These are phyloP conservation scores for Heliconius ismenius DNA, from an alignment of 2,888 invertebrate species.

Conservation along the genomic window DNA sequence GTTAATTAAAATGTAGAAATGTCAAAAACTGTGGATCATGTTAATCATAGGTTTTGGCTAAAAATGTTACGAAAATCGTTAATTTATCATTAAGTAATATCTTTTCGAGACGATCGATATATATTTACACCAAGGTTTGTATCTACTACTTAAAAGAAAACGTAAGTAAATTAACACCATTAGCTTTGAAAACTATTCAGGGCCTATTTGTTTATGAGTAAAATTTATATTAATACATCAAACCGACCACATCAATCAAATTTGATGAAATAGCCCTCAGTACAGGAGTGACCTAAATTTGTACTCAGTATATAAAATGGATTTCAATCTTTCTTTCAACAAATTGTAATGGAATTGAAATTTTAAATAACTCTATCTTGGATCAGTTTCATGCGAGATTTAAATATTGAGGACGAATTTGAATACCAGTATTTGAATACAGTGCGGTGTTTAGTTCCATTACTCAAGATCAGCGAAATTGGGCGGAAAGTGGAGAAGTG, in stretches of 20 bases:
- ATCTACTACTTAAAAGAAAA: slow-evolving; percentile 9
- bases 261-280: slow-evolving; percentile 18
- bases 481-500: background rate
- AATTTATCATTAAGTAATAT: background rate
- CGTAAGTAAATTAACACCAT: slow-evolving; percentile 1
- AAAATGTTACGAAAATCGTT: background rate
- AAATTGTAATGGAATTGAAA: background rate
- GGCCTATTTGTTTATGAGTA: slow-evolving; percentile 1
- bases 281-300: slow-evolving; percentile 6
- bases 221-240: slow-evolving; percentile 18
- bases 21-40: background rate
- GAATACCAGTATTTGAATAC: background rate
- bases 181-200: slow-evolving; percentile 8
- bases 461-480: background rate
- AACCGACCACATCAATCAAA: slow-evolving; percentile 25
- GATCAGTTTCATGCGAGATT: background rate
- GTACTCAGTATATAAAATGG: background rate
- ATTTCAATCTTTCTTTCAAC: slow-evolving; percentile 9
- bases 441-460: no score
- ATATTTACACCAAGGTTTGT: background rate
- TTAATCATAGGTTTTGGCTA: background rate
- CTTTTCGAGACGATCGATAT: no score
- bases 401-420: background rate
- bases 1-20: no score
- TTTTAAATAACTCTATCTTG: background rate